Evolutionary conservation across 2,888 invertebrate genomes (phyloP).

Genomic region (Calephelis perditalis): DNA sequence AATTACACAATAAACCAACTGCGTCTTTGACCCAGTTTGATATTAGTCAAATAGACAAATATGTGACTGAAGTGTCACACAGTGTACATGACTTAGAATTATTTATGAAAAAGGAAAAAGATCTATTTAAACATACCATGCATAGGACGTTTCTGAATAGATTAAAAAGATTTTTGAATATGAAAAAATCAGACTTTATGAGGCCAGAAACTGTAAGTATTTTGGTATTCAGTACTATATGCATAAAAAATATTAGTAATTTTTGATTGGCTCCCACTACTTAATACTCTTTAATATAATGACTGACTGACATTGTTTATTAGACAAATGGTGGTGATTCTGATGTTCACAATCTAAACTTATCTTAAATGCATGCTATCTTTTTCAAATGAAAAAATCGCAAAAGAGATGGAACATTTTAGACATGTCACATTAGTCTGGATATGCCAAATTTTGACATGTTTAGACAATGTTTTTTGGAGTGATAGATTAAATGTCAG

Average conservation of each 20-base stretch:
- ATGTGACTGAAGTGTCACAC: background rate
- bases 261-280: too few relatives aligned
- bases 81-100: conserved; percentile 1
- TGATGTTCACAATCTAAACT: too few relatives aligned
- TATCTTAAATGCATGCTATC: too few relatives aligned
- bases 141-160: conserved; percentile 8
- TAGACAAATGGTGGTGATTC: too few relatives aligned
- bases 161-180: background rate
- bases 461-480: too few relatives aligned
- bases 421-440: too few relatives aligned
- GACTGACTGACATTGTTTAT: too few relatives aligned
- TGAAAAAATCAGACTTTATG: conserved; percentile 13
- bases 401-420: too few relatives aligned
- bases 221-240: background rate
- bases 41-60: conserved; percentile 5
- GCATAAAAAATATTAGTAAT: background rate
- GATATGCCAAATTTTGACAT: too few relatives aligned
- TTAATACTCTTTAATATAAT: too few relatives aligned
- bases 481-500: too few relatives aligned
- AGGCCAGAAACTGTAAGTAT: background rate
- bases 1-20: background rate
- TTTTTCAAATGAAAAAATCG: too few relatives aligned
- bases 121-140: conserved; percentile 2
- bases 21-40: background rate
- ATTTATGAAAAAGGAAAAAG: conserved; percentile 7